phyloP scores from a whole-genome alignment of 2,888 invertebrate species.

The Aphidius colemani region DNA sequence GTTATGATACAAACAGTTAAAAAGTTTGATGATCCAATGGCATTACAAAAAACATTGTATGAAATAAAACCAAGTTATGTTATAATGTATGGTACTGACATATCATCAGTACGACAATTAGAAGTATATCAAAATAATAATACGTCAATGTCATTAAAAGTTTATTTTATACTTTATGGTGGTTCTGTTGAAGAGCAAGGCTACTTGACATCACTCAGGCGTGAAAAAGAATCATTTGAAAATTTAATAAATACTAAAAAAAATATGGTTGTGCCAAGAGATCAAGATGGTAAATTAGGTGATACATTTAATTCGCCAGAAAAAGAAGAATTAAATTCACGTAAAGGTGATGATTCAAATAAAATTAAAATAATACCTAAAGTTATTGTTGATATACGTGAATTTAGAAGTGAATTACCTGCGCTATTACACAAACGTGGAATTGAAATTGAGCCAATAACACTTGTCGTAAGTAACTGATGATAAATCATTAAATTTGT shows the following conservation, averaged over 20 bases:
- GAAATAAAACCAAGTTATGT: slow-evolving; percentile 78
- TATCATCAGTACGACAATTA: slow-evolving; percentile 85
- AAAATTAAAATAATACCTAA: slow-evolving; percentile 43
- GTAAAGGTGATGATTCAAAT: slow-evolving; percentile 66
- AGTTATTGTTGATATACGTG: slow-evolving; percentile 94
- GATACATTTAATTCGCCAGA: slow-evolving; percentile 59
- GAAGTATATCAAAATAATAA: slow-evolving; percentile 73
- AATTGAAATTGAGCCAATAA: slow-evolving; percentile 87
- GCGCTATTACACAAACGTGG: slow-evolving; percentile 90
- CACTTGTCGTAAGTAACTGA: slow-evolving; percentile 68
- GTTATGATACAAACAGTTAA: slow-evolving; percentile 81
- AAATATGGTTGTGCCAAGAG: slow-evolving; percentile 86
- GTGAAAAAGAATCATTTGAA: slow-evolving; percentile 96
- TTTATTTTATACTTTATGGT: slow-evolving; percentile 89
- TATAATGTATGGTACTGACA: slow-evolving; percentile 87
- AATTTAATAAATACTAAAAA: slow-evolving; percentile 86
- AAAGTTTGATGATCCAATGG: slow-evolving; percentile 73
- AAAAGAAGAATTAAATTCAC: slow-evolving; percentile 62
- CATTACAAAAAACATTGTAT: slow-evolving; percentile 72
- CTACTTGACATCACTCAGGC: slow-evolving; percentile 85
- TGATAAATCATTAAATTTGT: neutral
- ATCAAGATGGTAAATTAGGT: slow-evolving; percentile 85
- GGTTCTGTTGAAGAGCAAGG: slow-evolving; percentile 97
- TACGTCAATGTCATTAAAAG: slow-evolving; percentile 64
- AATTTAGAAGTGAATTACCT: slow-evolving; percentile 96